Base-by-base conservation (phyloP, 1,140 invertebrate species). In the Monochamus saltuarius region DNA sequence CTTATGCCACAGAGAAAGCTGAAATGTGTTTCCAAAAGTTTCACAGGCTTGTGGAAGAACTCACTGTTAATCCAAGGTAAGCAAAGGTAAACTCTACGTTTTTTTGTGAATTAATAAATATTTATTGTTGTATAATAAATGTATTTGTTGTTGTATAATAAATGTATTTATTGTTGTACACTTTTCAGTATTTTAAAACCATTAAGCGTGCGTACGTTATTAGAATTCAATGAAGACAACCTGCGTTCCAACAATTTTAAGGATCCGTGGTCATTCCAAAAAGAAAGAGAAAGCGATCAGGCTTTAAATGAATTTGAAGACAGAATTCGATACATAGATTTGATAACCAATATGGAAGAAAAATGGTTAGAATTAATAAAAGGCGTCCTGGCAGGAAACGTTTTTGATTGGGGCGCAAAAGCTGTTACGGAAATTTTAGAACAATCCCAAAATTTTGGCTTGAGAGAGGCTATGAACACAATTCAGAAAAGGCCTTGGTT, bases 401-500 rank as follows among this genome's bases (percentile, higher is more conserved):
- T 98, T 77, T 98, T 98, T 80, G 96, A 98, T 78, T 98, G 95
- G 94, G 95, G 94, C 37, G 93, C 95, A 1, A 87, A 89, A 73
- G 92, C 94, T 73, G 89, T 96, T 9, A 87, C 89, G 8, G 82
- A 85, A 64, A 85, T 97, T 45, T 84, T 98, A 79, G 90, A 95
- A 76, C 81, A 79, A 8, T 80, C 81, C 52, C 77, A 81, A 19
- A 80, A 83, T 56, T 92, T 95, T 80, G 88, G 89, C 54, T 89
- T 98, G 61, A 78, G 86, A 71, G 86, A 94, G 72, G 95, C 94
- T 1, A 81, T 89, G 66, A 77, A 81, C 6, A 89, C 87, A 74
- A 86, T 84, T 42, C 80, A 95, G 83, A 77, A 71, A 78, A 76
- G 93, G 60, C 94, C 94, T n/a, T 97, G 94, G 95, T 79, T 98